Evolutionary conservation across 2,113 vertebrate species (phyloP).

Genomic region (Cygnus atratus): DNA sequence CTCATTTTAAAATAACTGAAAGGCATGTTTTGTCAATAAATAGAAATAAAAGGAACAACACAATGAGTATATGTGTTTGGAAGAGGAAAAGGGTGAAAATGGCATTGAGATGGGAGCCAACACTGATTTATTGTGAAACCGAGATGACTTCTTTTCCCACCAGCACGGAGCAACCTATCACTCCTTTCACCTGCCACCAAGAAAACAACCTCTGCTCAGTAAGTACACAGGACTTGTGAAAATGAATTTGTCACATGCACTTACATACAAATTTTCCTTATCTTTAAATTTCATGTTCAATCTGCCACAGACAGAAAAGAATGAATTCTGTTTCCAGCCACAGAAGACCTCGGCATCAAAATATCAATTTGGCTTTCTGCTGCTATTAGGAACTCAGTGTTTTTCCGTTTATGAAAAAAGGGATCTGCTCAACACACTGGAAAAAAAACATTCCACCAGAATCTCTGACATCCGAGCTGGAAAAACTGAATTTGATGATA

Average conservation of each 20-base stretch:
- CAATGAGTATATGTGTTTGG: fast-evolving
- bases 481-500: neutral
- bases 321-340: slow-evolving; percentile 17
- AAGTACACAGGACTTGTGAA: neutral
- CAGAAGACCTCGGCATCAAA: neutral
- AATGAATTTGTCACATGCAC: neutral
- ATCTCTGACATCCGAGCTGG: neutral
- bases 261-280: neutral
- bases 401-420: neutral
- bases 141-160: neutral
- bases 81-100: neutral
- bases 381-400: neutral
- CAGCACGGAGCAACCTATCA: neutral
- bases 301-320: neutral
- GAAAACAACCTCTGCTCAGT: neutral
- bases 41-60: neutral
- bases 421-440: neutral
- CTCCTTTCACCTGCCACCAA: neutral
- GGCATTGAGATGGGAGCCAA: neutral
- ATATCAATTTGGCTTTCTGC: neutral
- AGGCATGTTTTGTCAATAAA: neutral
- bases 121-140: neutral
- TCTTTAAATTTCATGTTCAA: neutral
- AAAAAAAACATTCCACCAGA: neutral
- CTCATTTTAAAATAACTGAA: neutral